phyloP scores from a whole-genome alignment of 2,888 invertebrate genomes.

The Drymonia ruficornis region DNA sequence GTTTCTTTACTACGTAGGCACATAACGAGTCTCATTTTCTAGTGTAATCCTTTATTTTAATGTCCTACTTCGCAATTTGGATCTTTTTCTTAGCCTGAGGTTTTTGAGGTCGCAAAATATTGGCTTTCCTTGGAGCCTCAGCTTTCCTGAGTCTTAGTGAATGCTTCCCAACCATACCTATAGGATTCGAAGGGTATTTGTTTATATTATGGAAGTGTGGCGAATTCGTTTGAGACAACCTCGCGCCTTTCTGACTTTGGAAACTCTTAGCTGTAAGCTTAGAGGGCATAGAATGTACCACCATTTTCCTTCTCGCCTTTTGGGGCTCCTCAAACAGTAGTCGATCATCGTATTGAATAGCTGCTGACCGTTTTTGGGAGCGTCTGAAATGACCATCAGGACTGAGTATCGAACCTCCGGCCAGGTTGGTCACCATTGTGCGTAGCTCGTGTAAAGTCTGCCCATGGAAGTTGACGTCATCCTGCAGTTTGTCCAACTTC shows the following conservation, averaged over 20 bases:
- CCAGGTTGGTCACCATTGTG: slow-evolving; percentile 51
- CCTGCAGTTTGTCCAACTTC: slow-evolving; percentile 66
- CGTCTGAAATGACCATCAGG: slow-evolving; percentile 35
- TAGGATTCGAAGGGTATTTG: slow-evolving; percentile 22
- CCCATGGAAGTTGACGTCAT: slow-evolving; percentile 61
- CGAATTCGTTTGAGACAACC: slow-evolving; percentile 20
- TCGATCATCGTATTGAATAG: slow-evolving; percentile 46
- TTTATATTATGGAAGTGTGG: slow-evolving; percentile 20
- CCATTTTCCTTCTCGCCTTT: slow-evolving; percentile 41
- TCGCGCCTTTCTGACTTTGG: slow-evolving; percentile 33
- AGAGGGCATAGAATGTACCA: slow-evolving; percentile 34
- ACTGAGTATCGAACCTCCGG: slow-evolving; percentile 39
- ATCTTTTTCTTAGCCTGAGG: slow-evolving; percentile 38
- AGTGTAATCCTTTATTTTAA: slow-evolving; percentile 1
- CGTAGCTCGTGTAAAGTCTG: slow-evolving; percentile 62
- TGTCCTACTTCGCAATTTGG: slow-evolving; percentile 14
- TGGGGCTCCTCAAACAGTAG: slow-evolving; percentile 18
- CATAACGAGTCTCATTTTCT: background rate
- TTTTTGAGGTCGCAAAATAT: slow-evolving; percentile 42
- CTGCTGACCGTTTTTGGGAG: slow-evolving; percentile 37
- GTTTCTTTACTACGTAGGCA: background rate
- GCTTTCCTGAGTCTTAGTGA: slow-evolving; percentile 41
- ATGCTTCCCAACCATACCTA: slow-evolving; percentile 21
- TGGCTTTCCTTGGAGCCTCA: slow-evolving; percentile 48
- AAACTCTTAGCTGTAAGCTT: slow-evolving; percentile 48